Base-by-base conservation (phyloP, 1,140 invertebrate genomes). In the Lordiphosa collinella region DNA sequence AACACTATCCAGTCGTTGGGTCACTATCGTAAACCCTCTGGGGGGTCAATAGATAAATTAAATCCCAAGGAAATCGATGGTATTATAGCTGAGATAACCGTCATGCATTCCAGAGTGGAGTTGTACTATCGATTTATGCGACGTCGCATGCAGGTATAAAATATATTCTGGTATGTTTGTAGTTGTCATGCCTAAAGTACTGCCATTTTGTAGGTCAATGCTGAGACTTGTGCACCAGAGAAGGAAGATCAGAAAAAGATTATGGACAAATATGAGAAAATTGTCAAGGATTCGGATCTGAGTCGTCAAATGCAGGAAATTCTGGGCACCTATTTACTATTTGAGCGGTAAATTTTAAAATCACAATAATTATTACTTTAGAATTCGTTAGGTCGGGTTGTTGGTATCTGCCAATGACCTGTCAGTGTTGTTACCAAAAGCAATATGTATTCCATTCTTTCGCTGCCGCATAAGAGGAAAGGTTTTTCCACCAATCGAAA, bases 61-160 rank as follows among this genome's bases (percentile, higher is more conserved):
- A 95, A 98, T 89, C 95, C 97, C 0, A 95, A 96, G 80, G 94
- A 96, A 61, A 90, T 98, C 7, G 98, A 99, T 91, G 92, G 95
- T 0, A 90, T 98, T 4, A 92, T 99, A 37, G 94, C 93, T 11
- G 98, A 99, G 90, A 92, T 99, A 41, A 97, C 97, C 0, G 90
- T 99, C 12, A 94, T 99, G 88, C 97, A 98, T 90, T 94, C 96
- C 1, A 91, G 97, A 60, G 92, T 95, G 29, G 96, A 98, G 89
- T 90, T 99, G 0, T 99, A 99, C 89, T 93, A 97, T 57, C 91
- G 94, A 62, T 99, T 99, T 91, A 91, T 99, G 50, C 91, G 93
- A 18, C 91, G 96, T 61, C 92, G 96, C 84, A 90, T 96, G 10
- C 91, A 91, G 73, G 96, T 95, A 89, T 92, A 2, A 14, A n/a